phyloP scores from a whole-genome alignment of 2,797 vertebrate genomes.

The Sebastes flavidus region DNA sequence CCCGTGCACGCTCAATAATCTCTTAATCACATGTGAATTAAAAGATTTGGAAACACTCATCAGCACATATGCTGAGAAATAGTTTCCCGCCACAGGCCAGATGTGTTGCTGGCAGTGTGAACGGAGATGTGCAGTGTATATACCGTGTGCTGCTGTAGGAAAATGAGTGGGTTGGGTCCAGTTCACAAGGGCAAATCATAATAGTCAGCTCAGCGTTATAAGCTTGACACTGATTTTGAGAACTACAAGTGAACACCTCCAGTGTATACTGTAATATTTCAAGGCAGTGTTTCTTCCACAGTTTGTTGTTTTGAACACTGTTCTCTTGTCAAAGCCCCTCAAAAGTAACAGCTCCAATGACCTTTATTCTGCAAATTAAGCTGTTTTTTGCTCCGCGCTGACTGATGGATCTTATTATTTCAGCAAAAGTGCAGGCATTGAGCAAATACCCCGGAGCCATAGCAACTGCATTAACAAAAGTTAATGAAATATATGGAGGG shows the following conservation, averaged over 20 bases:
- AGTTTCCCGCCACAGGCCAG: conserved; percentile 5
- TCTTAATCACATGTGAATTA: conserved; percentile 47
- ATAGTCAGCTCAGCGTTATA: conserved; percentile 17
- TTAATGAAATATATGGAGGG: conserved; percentile 82
- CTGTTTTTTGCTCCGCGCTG: conserved; percentile 73
- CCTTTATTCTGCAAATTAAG: conserved; percentile 87
- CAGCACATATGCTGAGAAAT: conserved; percentile 13
- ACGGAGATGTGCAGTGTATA: neutral
- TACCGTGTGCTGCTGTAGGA: neutral
- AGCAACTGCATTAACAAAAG: conserved; percentile 80
- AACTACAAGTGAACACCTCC: conserved; percentile 21
- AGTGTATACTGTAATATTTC: conserved; percentile 26
- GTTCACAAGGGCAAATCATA: conserved; percentile 42
- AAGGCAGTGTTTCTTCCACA: conserved; percentile 24
- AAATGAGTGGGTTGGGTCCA: conserved; percentile 30
- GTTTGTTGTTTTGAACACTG: conserved; percentile 55
- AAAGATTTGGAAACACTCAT: conserved; percentile 35
- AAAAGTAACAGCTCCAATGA: conserved; percentile 76
- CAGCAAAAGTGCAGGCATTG: conserved; percentile 78
- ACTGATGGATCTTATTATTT: conserved; percentile 87
- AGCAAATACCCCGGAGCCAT: conserved; percentile 81
- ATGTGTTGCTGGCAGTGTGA: neutral
- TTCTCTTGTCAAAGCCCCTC: conserved; percentile 60
- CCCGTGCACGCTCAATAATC: conserved; percentile 39
- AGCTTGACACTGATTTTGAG: conserved; percentile 37